These are phyloP conservation scores for Bubalus kerabau DNA, from an alignment of 2,113 vertebrate species.

Conservation along the genomic window DNA sequence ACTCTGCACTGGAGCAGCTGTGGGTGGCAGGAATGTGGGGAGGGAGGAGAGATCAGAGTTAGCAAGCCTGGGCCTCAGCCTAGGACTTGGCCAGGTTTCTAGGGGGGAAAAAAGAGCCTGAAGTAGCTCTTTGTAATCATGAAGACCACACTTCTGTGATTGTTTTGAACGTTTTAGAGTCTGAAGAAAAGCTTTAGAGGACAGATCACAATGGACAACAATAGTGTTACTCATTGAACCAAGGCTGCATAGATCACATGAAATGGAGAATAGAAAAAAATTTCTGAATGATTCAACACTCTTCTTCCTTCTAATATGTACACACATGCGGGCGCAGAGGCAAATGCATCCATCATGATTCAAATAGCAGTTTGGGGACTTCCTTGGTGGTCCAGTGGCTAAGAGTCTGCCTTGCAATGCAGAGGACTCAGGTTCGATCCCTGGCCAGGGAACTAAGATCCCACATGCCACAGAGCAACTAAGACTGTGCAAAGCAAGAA, in stretches of 20 bases:
- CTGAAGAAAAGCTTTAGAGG: constrained; percentile 45
- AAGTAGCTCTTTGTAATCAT: constrained; percentile 65
- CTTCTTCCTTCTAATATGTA: not conserved
- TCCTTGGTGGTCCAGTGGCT: not conserved
- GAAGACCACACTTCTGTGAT: constrained; percentile 44
- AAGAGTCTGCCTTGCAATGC: not conserved
- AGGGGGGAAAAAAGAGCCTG: not conserved
- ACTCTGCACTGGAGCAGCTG: constrained; percentile 36
- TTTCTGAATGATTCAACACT: not conserved
- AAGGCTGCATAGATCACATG: not conserved
- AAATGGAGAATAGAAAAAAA: not conserved
- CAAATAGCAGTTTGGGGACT: not conserved
- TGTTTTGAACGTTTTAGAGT: constrained; percentile 32
- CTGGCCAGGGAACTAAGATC: not conserved
- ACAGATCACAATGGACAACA: not conserved
- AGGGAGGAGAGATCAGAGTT: constrained; percentile 22
- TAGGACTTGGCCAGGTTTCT: constrained; percentile 41
- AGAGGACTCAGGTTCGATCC: not conserved
- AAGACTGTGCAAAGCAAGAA: not conserved
- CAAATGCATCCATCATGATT: not conserved
- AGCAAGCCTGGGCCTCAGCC: constrained; percentile 11
- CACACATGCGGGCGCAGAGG: not conserved
- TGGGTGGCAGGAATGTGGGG: constrained; percentile 56
- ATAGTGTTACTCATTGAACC: not conserved
- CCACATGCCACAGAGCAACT: not conserved